phyloP scores from a whole-genome alignment of 2,888 invertebrate genomes.

The Balanococcus diminutus region DNA sequence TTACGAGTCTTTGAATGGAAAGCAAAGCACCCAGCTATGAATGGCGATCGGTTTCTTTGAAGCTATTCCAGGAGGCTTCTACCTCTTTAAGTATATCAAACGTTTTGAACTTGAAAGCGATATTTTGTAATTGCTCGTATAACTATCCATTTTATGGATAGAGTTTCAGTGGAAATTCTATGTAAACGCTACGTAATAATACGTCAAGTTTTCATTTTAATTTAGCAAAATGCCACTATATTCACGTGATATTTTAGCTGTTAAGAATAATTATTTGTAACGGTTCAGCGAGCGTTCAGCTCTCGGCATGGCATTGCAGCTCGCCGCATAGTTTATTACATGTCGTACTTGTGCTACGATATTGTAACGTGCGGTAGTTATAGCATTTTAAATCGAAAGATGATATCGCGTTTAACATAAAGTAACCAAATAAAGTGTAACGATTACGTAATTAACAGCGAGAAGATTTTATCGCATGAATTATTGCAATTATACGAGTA shows the following conservation, averaged over 20 bases:
- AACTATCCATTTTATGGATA: not conserved
- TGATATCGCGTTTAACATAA: slow-evolving; percentile 9
- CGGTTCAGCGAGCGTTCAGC: not conserved
- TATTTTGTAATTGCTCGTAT: not conserved
- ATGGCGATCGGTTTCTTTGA: not conserved
- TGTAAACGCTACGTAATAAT: not conserved
- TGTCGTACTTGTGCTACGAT: not conserved
- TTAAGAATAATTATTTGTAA: not conserved
- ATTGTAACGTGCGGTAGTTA: slow-evolving; percentile 7
- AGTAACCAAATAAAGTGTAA: slow-evolving; percentile 35
- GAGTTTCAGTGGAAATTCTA: not conserved
- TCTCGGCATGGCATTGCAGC: not conserved
- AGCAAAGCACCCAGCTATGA: not conserved
- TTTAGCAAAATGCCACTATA: not conserved
- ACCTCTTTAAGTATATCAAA: too few species aligned
- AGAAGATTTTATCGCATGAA: slow-evolving; percentile 38
- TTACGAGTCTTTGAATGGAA: not conserved
- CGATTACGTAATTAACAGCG: not conserved
- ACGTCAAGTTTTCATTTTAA: not conserved
- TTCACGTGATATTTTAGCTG: not conserved
- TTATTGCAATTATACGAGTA: slow-evolving; percentile 23
- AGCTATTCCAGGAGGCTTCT: not conserved
- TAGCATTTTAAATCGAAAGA: slow-evolving; percentile 37
- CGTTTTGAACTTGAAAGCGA: not conserved
- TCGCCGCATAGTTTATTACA: not conserved